Conservation (phyloP, 2,113 vertebrate species). For the Harpagus bidentatus region DNA sequence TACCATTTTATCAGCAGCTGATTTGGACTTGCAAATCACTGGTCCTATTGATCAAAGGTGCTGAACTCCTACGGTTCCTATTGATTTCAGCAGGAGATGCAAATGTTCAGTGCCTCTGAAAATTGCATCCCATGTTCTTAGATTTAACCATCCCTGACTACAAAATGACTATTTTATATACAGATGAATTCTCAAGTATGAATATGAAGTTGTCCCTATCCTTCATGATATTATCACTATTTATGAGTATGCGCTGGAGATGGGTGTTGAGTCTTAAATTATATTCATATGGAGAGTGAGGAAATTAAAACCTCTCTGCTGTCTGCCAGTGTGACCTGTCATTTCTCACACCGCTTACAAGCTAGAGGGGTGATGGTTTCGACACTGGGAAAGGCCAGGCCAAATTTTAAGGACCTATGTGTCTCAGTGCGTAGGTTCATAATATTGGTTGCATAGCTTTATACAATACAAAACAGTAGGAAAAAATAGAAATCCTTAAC, state of each 20-base stretch:
- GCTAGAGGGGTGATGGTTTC: background rate
- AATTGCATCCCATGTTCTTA: conserved; percentile 29
- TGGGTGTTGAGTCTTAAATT: background rate
- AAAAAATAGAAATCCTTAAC: background rate
- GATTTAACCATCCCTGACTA: conserved; percentile 31
- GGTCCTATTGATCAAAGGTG: conserved; percentile 49
- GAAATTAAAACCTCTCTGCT: conserved; percentile 11
- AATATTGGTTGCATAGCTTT: background rate
- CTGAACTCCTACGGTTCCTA: conserved; percentile 17
- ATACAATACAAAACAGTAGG: background rate
- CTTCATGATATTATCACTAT: background rate
- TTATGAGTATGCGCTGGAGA: conserved; percentile 7
- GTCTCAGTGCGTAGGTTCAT: background rate
- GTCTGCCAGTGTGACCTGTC: background rate
- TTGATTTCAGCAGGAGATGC: conserved; percentile 36
- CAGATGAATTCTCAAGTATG: conserved; percentile 37
- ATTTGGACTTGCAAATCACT: conserved; percentile 39
- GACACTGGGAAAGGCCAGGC: background rate
- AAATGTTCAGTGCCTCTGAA: conserved; percentile 33
- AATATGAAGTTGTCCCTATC: background rate
- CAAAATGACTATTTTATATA: conserved; percentile 28
- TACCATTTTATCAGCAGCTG: background rate
- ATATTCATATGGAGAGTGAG: background rate
- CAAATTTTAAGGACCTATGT: background rate
- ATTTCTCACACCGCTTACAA: background rate